These are phyloP conservation scores for Oryzias sinensis DNA, from an alignment of 2,797 vertebrate genomes.

Conservation along the genomic window DNA sequence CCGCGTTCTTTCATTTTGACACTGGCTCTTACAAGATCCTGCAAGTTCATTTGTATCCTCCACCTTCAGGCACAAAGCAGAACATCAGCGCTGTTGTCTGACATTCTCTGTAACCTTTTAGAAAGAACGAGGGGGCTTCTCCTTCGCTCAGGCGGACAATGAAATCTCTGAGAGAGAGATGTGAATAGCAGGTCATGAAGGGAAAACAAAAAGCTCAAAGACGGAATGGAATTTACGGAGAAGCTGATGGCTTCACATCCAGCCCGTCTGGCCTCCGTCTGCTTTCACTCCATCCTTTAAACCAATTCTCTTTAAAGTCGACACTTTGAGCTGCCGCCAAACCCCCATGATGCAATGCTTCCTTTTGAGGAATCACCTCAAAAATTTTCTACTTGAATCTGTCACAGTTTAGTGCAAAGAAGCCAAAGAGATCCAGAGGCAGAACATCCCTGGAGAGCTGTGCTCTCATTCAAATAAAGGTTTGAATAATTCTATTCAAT, in stretches of 20 bases:
- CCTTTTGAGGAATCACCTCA: constrained; percentile 53
- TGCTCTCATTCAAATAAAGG: constrained; percentile 39
- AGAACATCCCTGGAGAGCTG: constrained; percentile 49
- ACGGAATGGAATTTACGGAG: constrained; percentile 31
- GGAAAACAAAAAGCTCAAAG: constrained; percentile 62
- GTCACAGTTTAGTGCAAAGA: constrained; percentile 56
- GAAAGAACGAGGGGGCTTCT: constrained; percentile 32
- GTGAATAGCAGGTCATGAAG: constrained; percentile 64
- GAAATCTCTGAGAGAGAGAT: constrained; percentile 65
- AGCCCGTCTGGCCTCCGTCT: constrained; percentile 41
- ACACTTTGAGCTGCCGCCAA: constrained; percentile 56
- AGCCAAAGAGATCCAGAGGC: constrained; percentile 47
- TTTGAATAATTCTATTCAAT: constrained; percentile 1
- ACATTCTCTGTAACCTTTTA: constrained; percentile 66
- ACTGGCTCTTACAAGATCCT: constrained; percentile 54
- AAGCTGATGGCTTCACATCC: constrained; percentile 53
- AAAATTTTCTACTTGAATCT: constrained; percentile 47
- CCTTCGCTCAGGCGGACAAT: constrained; percentile 40
- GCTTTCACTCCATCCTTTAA: constrained; percentile 57
- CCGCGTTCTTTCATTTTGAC: constrained; percentile 59
- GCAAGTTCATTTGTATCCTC: constrained; percentile 49
- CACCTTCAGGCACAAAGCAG: constrained; percentile 41
- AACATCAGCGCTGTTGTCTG: constrained; percentile 32
- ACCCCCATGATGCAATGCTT: constrained; percentile 36
- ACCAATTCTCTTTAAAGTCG: constrained; percentile 49